Percentiles rank a stretch among this genome's conserved stretches.
These are phyloP conservation scores for Thereva nobilitata DNA, from an alignment of 2,888 invertebrate species.

Conservation along the genomic window DNA sequence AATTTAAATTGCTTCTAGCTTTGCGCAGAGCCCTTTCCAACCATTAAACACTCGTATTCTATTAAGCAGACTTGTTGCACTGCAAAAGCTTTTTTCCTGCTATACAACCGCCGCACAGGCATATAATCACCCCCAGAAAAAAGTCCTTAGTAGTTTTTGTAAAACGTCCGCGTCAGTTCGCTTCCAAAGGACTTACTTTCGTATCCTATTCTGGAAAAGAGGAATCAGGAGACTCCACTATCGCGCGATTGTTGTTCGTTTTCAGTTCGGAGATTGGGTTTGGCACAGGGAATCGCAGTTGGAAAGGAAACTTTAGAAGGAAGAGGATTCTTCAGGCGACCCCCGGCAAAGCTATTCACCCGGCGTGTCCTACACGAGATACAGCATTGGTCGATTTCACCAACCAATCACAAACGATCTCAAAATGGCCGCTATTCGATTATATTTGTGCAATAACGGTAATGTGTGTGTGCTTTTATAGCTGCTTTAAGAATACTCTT, in stretches of 20 bases:
- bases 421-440: slow-evolving; percentile 55
- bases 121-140: too few relatives aligned
- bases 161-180: neutral
- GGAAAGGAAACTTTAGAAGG: too few relatives aligned
- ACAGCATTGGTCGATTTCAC: slow-evolving; percentile 59
- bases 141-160: too few relatives aligned
- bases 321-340: slow-evolving; percentile 11
- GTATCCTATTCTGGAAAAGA: neutral
- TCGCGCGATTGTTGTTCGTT: slow-evolving; percentile 30
- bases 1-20: slow-evolving; percentile 21
- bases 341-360: slow-evolving; percentile 22
- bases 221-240: slow-evolving; percentile 5
- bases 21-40: too few relatives aligned
- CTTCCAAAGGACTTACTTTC: slow-evolving; percentile 17
- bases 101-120: too few relatives aligned
- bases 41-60: too few relatives aligned
- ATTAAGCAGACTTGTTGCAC: too few relatives aligned
- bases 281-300: too few relatives aligned
- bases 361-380: slow-evolving; percentile 47
- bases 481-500: too few relatives aligned
- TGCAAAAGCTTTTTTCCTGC: too few relatives aligned
- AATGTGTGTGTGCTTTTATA: slow-evolving; percentile 13
- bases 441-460: slow-evolving; percentile 27
- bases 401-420: slow-evolving; percentile 58
- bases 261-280: slow-evolving; percentile 17